Conservation (phyloP, 1,140 invertebrate genomes). For the Macrobrachium rosenbergii region DNA sequence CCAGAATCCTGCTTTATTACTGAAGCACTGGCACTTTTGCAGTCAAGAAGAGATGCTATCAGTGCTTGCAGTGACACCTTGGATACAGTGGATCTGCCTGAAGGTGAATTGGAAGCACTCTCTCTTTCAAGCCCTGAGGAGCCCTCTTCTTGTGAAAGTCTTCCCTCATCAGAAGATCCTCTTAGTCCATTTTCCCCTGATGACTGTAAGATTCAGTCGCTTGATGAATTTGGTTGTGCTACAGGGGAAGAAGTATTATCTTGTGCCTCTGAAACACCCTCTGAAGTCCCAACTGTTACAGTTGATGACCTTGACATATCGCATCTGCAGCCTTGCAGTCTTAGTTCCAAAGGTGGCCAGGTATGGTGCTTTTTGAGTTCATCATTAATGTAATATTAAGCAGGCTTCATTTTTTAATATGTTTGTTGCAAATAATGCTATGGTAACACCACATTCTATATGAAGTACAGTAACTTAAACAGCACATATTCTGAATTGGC, state of each 20-base stretch:
- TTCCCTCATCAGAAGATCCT: conserved; percentile 33
- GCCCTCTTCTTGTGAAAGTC: conserved; percentile 31
- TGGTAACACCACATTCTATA: too few relatives aligned
- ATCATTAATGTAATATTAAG: too few relatives aligned
- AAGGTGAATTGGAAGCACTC: conserved; percentile 12
- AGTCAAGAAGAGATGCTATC: conserved; percentile 69
- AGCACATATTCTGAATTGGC: too few relatives aligned
- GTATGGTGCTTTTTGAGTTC: too few relatives aligned
- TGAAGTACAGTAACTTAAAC: too few relatives aligned
- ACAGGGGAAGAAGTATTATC: too few relatives aligned
- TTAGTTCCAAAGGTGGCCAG: too few relatives aligned
- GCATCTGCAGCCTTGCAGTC: conserved; percentile 35
- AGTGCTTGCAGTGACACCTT: neutral
- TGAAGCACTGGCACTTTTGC: conserved; percentile 78
- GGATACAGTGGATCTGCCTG: neutral
- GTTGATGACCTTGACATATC: conserved; percentile 54
- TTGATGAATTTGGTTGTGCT: too few relatives aligned
- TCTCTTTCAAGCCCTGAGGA: conserved; percentile 43
- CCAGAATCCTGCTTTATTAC: conserved; percentile 89
- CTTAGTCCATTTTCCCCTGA: conserved; percentile 19
- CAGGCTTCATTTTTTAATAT: too few relatives aligned
- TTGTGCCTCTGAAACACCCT: too few relatives aligned
- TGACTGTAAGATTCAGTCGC: neutral
- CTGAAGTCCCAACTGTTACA: conserved; percentile 16
- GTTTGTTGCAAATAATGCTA: too few relatives aligned